Base-by-base conservation (phyloP, 2,797 vertebrate genomes). In the Alfaro cultratus region DNA sequence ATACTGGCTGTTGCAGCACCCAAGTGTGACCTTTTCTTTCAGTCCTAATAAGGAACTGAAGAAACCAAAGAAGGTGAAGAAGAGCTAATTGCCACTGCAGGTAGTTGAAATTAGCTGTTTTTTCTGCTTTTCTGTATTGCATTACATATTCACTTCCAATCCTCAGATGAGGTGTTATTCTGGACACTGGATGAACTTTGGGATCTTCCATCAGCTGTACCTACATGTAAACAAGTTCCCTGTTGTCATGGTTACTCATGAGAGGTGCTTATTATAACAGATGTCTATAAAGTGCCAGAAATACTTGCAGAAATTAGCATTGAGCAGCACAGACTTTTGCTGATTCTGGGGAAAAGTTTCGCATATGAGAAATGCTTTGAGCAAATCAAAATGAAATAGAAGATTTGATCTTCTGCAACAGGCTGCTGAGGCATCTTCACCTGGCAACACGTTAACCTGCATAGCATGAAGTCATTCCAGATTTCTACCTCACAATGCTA, bases 231-330 rank as follows among this genome's bases (percentile, higher is more conserved):
- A 55, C 36, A 74, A 41, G 21, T 55, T 26, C 23, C 73, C 49
- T 41, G 51, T 55, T 74, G 73, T 12, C 73, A 74, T 74, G 36
- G 73, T 41, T 41, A 74, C 51, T n/a, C 31, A 51, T 39, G 12
- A 51, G 23, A 51, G 46, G 31, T 23, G 29, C 31, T 51, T 47
- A 21, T 23, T 23, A 12, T 12, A 26, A 51, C 29, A 15, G 4
- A 34, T 47, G n/a, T 47, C n/a, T 18, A 36, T 21, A 74, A 39
- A 39, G 10, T 36, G 26, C 31, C 31, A 74, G 47, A 68, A 41
- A 41, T 43, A n/a, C 39, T 26, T 11, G 1, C 39, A 11, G 36
- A 23, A 39, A 23, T 11, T 68, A 31, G 15, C 31, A 39, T 26
- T 12, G 43, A n/a, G 36, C 29, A 47, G n/a, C 29, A 11, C 46